Conservation (phyloP, 2,113 vertebrate genomes). For the Blennius ocellaris region DNA sequence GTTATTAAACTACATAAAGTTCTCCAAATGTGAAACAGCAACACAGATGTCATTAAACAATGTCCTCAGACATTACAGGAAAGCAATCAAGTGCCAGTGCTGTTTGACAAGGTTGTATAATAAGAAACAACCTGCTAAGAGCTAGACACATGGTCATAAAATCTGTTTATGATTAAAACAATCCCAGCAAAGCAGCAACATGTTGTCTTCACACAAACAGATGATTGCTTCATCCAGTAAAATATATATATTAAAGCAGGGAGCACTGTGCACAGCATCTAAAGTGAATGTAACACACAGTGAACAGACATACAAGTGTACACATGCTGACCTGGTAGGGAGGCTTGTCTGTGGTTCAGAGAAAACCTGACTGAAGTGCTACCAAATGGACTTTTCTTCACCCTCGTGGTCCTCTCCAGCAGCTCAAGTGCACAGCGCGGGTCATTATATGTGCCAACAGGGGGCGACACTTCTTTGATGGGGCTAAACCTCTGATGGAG, state of each 20-base stretch:
- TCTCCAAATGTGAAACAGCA: background rate
- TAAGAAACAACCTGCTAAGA: too few species aligned
- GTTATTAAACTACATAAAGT: background rate
- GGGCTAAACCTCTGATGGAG: conserved; percentile 80
- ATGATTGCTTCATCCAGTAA: too few species aligned
- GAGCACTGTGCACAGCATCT: too few species aligned
- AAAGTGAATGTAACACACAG: background rate
- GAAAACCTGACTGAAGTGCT: conserved; percentile 77
- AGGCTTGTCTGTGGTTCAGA: conserved; percentile 41
- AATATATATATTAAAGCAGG: too few species aligned
- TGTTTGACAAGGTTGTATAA: background rate
- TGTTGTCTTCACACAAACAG: too few species aligned
- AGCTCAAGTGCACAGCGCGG: conserved; percentile 74
- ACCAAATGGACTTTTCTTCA: conserved; percentile 83
- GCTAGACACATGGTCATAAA: background rate
- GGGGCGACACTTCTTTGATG: conserved; percentile 82
- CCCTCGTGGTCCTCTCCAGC: conserved; percentile 74
- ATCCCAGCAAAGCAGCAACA: too few species aligned
- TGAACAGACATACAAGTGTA: background rate
- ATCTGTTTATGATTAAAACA: too few species aligned
- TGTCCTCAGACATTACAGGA: conserved; percentile 3
- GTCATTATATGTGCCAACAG: conserved; percentile 86
- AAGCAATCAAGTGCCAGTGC: background rate
- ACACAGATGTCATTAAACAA: background rate
- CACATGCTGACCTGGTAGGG: conserved; percentile 77